These are phyloP conservation scores for Meriones psammophilus DNA, from an alignment of 2,797 vertebrate species.

Conservation along the genomic window DNA sequence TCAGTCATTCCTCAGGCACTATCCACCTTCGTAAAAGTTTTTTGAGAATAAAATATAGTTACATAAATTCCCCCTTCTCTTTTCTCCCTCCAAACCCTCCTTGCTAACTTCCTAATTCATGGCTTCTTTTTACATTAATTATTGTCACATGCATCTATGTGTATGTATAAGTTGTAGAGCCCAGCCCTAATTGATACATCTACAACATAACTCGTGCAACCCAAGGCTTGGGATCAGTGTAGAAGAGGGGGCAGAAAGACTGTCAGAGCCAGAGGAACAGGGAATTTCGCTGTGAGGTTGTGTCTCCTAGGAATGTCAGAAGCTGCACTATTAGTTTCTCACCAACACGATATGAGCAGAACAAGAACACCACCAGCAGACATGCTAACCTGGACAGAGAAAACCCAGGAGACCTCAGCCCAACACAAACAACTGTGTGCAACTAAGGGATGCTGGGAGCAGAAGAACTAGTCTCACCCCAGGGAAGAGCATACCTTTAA, in stretches of 20 bases:
- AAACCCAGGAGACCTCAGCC: not conserved
- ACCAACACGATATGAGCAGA: not conserved
- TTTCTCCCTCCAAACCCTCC: not conserved
- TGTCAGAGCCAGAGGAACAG: not conserved
- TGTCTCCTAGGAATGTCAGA: not conserved
- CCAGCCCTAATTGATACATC: not conserved
- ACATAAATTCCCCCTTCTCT: not conserved
- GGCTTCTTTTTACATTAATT: not conserved
- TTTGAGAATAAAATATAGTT: not conserved
- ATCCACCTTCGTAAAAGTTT: not conserved
- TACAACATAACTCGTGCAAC: too few species aligned
- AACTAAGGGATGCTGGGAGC: not conserved
- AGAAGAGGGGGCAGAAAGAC: not conserved
- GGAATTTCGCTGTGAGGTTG: not conserved
- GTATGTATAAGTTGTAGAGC: not conserved
- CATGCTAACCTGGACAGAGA: not conserved
- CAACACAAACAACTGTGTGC: too few species aligned
- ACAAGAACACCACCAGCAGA: not conserved
- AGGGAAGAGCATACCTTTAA: not conserved
- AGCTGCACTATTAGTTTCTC: not conserved
- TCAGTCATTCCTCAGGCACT: not conserved
- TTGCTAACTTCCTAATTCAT: not conserved
- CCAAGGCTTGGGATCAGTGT: not conserved
- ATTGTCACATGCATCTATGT: not conserved
- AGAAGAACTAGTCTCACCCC: not conserved